These are phyloP conservation scores for Neoarius graeffei DNA, from an alignment of 2,113 vertebrate species.

Conservation along the genomic window DNA sequence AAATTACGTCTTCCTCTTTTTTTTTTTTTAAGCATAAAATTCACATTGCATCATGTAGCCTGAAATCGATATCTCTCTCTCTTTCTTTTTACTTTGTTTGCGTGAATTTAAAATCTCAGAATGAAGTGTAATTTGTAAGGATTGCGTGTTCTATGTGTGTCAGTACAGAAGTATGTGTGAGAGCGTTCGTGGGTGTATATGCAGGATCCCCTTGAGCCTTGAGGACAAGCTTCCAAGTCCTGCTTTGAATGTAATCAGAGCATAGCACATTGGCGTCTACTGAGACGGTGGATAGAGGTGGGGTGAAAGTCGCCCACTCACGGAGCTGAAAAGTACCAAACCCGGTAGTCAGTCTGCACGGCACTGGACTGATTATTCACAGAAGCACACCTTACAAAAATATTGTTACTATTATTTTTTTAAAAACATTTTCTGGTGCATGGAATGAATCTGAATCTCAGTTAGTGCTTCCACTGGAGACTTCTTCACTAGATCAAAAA, in stretches of 20 bases:
- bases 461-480: too few species aligned
- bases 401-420: too few species aligned
- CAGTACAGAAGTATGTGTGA: not conserved
- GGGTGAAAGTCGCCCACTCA: constrained; percentile 7
- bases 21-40: not conserved
- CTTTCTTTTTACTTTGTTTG: not conserved
- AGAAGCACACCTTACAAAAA: not conserved
- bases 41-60: not conserved
- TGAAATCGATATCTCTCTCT: not conserved
- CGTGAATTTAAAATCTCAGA: not conserved
- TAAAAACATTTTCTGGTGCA: not conserved
- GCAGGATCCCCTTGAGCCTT: constrained; percentile 29
- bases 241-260: constrained; percentile 50
- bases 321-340: not conserved
- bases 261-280: constrained; percentile 46
- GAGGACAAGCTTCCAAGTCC: constrained; percentile 7
- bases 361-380: not conserved
- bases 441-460: not conserved
- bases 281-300: not conserved
- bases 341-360: not conserved
- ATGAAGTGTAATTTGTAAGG: constrained; percentile 4
- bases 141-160: not conserved
- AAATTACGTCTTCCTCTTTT: not conserved
- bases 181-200: constrained; percentile 22
- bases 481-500: too few species aligned